These are phyloP conservation scores for Protophormia terraenovae DNA, from an alignment of 2,888 invertebrate species.

Conservation along the genomic window DNA sequence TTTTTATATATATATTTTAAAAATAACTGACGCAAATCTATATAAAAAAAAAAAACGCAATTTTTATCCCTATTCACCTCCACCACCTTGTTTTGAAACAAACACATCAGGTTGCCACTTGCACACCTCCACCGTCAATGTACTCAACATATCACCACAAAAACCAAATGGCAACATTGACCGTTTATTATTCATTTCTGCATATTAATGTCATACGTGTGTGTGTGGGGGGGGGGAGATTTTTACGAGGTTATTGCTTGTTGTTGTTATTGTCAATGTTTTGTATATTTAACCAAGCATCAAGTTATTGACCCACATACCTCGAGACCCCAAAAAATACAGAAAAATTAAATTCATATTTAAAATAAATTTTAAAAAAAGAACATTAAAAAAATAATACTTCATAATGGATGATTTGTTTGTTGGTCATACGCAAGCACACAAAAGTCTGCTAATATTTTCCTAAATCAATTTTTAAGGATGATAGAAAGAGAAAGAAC, in stretches of 20 bases:
- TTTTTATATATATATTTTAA: too few species aligned
- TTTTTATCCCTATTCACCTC: neutral
- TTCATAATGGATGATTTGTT: neutral
- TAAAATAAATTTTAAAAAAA: neutral
- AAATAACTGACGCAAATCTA: neutral
- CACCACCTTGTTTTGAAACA: neutral
- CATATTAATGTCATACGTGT: neutral
- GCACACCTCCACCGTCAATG: neutral
- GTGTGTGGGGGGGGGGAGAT: neutral
- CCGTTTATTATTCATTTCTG: slow-evolving; percentile 1
- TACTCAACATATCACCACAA: too few species aligned
- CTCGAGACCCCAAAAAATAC: neutral
- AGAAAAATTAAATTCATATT: neutral
- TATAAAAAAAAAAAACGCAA: neutral
- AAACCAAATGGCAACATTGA: slow-evolving; percentile 15
- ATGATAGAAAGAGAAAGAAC: too few species aligned
- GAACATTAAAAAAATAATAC: too few species aligned
- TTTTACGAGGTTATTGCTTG: slow-evolving; percentile 29
- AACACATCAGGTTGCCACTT: neutral
- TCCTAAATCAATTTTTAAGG: too few species aligned
- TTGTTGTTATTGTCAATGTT: neutral
- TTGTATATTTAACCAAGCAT: slow-evolving; percentile 24
- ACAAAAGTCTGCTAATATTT: too few species aligned
- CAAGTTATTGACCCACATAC: slow-evolving; percentile 52
- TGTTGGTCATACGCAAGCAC: neutral